Percentiles rank a stretch among this genome's conserved stretches.
These are phyloP conservation scores for Sylvilagus floridanus DNA, from an alignment of 2,797 vertebrate genomes.

Conservation along the genomic window DNA sequence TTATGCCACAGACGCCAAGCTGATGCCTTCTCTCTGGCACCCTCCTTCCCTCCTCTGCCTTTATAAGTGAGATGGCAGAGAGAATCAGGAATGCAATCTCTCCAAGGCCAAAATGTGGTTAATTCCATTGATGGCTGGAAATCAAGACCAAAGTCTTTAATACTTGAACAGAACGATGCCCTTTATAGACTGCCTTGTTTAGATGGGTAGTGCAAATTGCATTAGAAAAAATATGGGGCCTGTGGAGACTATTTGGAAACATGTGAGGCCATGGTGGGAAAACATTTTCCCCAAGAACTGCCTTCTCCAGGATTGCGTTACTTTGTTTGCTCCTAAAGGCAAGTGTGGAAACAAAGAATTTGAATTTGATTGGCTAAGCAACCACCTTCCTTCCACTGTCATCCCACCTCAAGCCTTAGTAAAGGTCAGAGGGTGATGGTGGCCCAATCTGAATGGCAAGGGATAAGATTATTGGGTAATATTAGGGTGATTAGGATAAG, in stretches of 20 bases:
- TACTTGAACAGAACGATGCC: constrained; percentile 58
- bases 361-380: constrained; percentile 58
- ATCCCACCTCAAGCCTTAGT: background rate
- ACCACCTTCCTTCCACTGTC: background rate
- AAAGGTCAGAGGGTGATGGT: constrained; percentile 44
- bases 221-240: constrained; percentile 70
- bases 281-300: constrained; percentile 70
- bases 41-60: constrained; percentile 45
- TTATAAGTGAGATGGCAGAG: constrained; percentile 60
- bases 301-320: constrained; percentile 63
- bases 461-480: background rate
- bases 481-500: background rate
- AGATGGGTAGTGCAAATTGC: constrained; percentile 69
- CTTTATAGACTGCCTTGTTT: constrained; percentile 78
- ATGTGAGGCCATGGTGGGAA: constrained; percentile 68
- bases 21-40: constrained; percentile 69
- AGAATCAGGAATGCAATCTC: constrained; percentile 71
- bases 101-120: constrained; percentile 71
- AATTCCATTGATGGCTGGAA: constrained; percentile 69
- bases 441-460: constrained; percentile 14
- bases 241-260: constrained; percentile 68
- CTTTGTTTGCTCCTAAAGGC: constrained; percentile 68
- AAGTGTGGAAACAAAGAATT: constrained; percentile 63
- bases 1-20: background rate
- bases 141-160: constrained; percentile 72